phyloP scores from a whole-genome alignment of 2,888 invertebrate species.

The Morinoia aosen region DNA sequence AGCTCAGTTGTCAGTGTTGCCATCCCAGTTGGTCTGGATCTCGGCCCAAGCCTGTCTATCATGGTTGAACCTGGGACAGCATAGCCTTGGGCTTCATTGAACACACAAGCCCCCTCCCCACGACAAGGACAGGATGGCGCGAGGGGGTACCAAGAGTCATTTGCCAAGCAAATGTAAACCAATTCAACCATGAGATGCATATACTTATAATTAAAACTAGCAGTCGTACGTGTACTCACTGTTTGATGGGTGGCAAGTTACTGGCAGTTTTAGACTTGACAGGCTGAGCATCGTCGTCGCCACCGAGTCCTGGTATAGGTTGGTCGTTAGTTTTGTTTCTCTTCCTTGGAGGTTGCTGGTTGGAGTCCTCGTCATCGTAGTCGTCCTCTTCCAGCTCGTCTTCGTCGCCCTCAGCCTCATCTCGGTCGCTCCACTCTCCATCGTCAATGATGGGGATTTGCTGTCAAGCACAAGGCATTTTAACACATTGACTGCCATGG shows the following conservation, averaged over 20 bases:
- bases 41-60: no score
- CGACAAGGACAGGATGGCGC: no score
- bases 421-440: conserved; percentile 79
- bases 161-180: no score
- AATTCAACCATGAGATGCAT: no score
- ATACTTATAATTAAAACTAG: no score
- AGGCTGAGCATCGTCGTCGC: conserved; percentile 83
- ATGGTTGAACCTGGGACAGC: no score
- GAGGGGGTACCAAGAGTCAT: background rate
- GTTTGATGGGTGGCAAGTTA: conserved; percentile 75
- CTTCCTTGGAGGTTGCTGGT: conserved; percentile 25
- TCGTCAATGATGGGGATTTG: conserved; percentile 66
- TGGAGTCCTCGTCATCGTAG: conserved; percentile 58
- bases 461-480: background rate
- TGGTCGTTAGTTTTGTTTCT: conserved; percentile 49
- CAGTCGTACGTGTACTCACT: conserved; percentile 74
- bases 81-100: no score
- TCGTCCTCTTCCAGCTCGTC: conserved; percentile 75
- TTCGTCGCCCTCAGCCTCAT: conserved; percentile 87
- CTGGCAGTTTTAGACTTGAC: conserved; percentile 75
- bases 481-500: background rate
- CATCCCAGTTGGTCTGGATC: no score
- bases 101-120: no score
- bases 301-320: conserved; percentile 42
- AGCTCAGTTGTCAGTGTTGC: no score